Percentiles rank a stretch among this genome's conserved stretches.
Evolutionary conservation across 2,888 invertebrate species (phyloP).

Genomic region (Ecdyonurus torrentis): DNA sequence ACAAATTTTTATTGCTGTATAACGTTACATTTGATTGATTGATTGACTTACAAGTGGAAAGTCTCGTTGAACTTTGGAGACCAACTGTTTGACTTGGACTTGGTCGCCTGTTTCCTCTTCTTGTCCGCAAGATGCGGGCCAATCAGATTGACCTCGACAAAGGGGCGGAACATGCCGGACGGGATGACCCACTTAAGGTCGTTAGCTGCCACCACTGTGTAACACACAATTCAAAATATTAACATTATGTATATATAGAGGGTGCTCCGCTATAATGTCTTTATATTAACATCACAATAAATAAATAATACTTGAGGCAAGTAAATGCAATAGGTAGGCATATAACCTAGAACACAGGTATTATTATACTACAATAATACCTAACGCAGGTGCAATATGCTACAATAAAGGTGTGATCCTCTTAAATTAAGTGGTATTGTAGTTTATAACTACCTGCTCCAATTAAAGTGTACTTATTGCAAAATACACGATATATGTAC

Average conservation of each 20-base stretch:
- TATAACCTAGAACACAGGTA: too few relatives aligned
- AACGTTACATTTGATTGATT: conserved; percentile 16
- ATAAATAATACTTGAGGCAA: too few relatives aligned
- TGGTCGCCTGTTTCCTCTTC: conserved; percentile 94
- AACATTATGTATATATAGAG: background rate
- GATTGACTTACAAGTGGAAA: conserved; percentile 98
- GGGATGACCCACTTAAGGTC: conserved; percentile 95
- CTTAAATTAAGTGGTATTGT: too few relatives aligned
- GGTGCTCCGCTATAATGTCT: too few relatives aligned
- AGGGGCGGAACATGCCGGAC: conserved; percentile 96
- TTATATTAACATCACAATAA: conserved; percentile 3
- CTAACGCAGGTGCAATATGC: too few relatives aligned
- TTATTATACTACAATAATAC: too few relatives aligned
- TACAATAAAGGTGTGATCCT: too few relatives aligned
- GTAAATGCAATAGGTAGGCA: too few relatives aligned
- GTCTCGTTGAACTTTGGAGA: conserved; percentile 99
- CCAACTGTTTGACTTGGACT: conserved; percentile 97
- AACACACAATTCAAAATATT: background rate
- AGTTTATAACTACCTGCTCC: too few relatives aligned
- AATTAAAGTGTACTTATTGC: too few relatives aligned
- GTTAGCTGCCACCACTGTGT: conserved; percentile 94
- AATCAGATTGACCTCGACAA: conserved; percentile 95
- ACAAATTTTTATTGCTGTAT: conserved; percentile 9
- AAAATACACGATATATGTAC: too few relatives aligned
- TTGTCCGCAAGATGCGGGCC: conserved; percentile 96